Conservation (phyloP, 2,113 vertebrate genomes). For the Macrotis lagotis region DNA sequence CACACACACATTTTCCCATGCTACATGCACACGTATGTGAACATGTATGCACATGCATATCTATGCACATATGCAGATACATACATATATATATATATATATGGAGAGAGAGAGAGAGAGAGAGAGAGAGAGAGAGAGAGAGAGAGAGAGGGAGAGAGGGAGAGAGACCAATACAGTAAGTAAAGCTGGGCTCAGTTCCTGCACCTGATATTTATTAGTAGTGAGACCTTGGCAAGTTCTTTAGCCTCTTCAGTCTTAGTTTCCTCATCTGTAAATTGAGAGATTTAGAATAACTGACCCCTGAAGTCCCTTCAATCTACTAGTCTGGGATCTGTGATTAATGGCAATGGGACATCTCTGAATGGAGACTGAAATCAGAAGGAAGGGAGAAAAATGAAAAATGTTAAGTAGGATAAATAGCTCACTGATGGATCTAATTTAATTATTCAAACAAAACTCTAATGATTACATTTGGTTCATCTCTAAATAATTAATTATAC, state of each 20-base stretch:
- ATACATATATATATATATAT: too few relatives aligned
- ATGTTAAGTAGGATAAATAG: slow-evolving; percentile 24
- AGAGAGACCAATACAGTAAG: too few relatives aligned
- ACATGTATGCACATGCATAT: too few relatives aligned
- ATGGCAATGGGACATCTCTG: not conserved
- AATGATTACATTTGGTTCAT: slow-evolving; percentile 35
- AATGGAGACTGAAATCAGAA: slow-evolving; percentile 46
- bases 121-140: too few relatives aligned
- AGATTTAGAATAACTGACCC: not conserved
- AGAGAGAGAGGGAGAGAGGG: too few relatives aligned
- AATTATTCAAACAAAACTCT: slow-evolving; percentile 50
- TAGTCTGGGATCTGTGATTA: not conserved
- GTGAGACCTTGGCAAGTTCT: not conserved
- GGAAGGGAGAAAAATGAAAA: slow-evolving; percentile 29
- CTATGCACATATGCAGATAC: too few relatives aligned
- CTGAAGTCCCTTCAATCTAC: not conserved
- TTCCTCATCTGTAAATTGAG: not conserved
- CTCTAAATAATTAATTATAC: slow-evolving; percentile 43
- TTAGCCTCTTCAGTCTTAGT: not conserved
- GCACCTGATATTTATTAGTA: not conserved
- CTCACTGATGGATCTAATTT: slow-evolving; percentile 43
- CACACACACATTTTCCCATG: too few relatives aligned
- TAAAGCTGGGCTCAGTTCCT: not conserved
- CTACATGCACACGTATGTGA: too few relatives aligned
- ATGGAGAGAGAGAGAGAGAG: too few relatives aligned